These are phyloP conservation scores for Apamea sordens DNA, from an alignment of 2,888 invertebrate genomes.

Conservation along the genomic window DNA sequence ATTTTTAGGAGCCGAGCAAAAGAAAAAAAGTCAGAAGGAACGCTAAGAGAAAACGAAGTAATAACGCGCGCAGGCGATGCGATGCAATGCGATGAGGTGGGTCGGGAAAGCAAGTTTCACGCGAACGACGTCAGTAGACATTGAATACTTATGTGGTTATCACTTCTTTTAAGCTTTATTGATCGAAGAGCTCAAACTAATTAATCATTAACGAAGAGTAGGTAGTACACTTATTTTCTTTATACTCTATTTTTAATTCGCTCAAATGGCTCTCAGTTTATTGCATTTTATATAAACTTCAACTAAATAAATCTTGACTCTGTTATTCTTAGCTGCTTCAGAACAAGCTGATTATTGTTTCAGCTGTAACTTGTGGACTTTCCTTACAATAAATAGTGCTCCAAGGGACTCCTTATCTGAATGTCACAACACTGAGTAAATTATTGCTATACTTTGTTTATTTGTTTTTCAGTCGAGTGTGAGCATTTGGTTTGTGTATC, in stretches of 20 bases:
- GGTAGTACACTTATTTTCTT: too few relatives aligned
- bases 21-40: too few relatives aligned
- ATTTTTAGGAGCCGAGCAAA: too few relatives aligned
- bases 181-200: not conserved
- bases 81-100: too few relatives aligned
- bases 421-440: constrained; percentile 60
- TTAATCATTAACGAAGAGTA: not conserved
- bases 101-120: too few relatives aligned
- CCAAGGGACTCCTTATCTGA: constrained; percentile 64
- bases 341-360: constrained; percentile 55
- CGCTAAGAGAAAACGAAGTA: too few relatives aligned
- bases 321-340: constrained; percentile 12
- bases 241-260: not conserved
- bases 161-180: not conserved
- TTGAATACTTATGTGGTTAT: too few relatives aligned
- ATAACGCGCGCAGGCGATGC: too few relatives aligned
- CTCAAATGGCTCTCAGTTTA: not conserved
- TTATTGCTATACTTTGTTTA: constrained; percentile 63
- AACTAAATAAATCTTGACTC: not conserved
- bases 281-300: not conserved
- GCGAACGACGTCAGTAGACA: too few relatives aligned
- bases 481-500: constrained; percentile 43
- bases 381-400: constrained; percentile 39
- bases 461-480: constrained; percentile 46
- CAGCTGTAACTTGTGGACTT: constrained; percentile 46